phyloP scores from a whole-genome alignment of 1,140 invertebrate species.

The Diachasmimorpha longicaudata region DNA sequence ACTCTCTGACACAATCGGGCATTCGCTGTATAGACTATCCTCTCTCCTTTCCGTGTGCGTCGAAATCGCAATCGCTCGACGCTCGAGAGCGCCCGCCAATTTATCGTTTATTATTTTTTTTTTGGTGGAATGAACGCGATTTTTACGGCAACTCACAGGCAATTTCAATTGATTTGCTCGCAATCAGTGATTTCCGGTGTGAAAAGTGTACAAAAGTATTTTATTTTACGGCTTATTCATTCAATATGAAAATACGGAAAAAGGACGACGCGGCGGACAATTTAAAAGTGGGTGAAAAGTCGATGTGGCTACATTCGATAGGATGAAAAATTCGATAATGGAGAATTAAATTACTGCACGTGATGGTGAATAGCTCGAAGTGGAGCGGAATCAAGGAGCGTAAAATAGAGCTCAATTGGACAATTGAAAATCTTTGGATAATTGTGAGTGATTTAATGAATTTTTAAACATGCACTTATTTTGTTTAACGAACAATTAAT shows the following conservation, averaged over 20 bases:
- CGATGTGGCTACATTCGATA: background rate
- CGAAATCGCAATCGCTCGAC: no score
- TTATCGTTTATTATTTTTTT: background rate
- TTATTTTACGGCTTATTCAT: no score
- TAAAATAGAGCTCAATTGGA: background rate
- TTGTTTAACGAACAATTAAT: no score
- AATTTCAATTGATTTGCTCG: no score
- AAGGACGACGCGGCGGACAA: no score
- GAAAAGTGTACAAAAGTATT: no score
- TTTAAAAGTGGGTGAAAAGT: no score
- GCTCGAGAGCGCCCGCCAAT: no score
- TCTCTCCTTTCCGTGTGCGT: background rate
- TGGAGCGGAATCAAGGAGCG: background rate
- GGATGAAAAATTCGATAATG: background rate
- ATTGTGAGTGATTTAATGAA: background rate
- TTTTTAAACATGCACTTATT: background rate
- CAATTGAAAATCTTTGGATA: background rate
- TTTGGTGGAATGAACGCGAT: no score
- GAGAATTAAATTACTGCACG: background rate
- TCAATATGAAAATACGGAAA: no score
- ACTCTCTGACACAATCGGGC: slow-evolving; percentile 44
- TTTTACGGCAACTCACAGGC: no score
- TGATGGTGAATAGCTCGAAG: background rate
- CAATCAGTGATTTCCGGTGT: no score
- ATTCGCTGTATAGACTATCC: background rate